Evolutionary conservation across 1,140 invertebrate genomes (phyloP).

Genomic region (Nymphalis io): DNA sequence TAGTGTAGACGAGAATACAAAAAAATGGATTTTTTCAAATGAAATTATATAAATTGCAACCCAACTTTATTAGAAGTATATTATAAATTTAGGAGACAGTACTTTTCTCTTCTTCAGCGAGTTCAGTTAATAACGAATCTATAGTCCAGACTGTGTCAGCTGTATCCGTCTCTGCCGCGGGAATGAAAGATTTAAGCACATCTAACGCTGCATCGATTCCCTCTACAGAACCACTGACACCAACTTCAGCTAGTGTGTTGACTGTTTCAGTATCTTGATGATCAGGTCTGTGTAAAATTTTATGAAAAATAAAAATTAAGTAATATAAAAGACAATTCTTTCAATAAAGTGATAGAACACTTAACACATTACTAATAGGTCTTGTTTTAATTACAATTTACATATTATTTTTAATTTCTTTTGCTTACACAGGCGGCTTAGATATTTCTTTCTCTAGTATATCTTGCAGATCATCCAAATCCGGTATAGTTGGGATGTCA

Average conservation of each 20-base stretch:
- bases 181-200: slow-evolving; percentile 60
- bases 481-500: slow-evolving; percentile 74
- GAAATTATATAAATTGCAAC: no score
- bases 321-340: background rate
- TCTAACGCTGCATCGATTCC: slow-evolving; percentile 64
- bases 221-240: slow-evolving; percentile 55
- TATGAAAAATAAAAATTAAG: background rate
- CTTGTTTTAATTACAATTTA: no score
- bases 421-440: slow-evolving; percentile 60
- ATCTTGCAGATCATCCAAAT: slow-evolving; percentile 73
- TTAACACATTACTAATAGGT: no score
- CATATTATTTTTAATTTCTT: background rate
- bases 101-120: slow-evolving; percentile 36
- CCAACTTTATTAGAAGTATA: background rate
- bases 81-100: background rate
- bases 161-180: slow-evolving; percentile 54
- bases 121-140: slow-evolving; percentile 60
- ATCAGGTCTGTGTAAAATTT: slow-evolving; percentile 43
- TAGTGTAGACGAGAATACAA: no score
- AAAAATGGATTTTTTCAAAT: no score
- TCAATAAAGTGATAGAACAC: no score
- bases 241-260: slow-evolving; percentile 64
- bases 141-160: slow-evolving; percentile 72
- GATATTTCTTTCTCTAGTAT: slow-evolving; percentile 72
- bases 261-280: slow-evolving; percentile 66